Evolutionary conservation across 2,113 vertebrate genomes (phyloP).

Genomic region (Corynorhinus townsendii): DNA sequence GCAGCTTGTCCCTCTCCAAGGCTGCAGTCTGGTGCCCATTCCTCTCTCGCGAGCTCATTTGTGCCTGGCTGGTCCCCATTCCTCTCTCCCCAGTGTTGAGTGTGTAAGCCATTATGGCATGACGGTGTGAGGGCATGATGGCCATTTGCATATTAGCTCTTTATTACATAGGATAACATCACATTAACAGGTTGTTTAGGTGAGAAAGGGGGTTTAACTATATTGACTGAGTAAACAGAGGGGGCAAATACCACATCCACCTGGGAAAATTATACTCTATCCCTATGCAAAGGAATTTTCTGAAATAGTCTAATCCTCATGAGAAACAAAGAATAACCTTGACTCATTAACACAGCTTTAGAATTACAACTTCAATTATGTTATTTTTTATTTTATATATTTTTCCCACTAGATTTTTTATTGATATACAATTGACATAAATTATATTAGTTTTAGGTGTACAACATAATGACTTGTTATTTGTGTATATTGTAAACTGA

Average conservation of each 20-base stretch:
- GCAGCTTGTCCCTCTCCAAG: no score
- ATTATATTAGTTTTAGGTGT: background rate
- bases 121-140: no score
- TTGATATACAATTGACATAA: background rate
- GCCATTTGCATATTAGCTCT: no score
- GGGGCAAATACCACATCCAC: background rate
- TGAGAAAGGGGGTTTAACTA: background rate
- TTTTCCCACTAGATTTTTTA: background rate
- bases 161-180: background rate
- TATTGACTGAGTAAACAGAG: background rate
- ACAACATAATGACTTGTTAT: background rate
- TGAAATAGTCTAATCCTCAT: background rate
- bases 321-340: slow-evolving; percentile 4
- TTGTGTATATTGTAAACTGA: background rate
- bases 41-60: no score
- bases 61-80: no score
- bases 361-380: background rate
- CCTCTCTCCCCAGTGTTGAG: no score
- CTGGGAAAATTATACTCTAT: background rate
- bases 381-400: background rate
- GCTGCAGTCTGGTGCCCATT: no score
- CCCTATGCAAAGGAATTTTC: background rate
- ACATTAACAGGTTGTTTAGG: background rate
- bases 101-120: no score
- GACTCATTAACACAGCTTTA: background rate